phyloP scores from a whole-genome alignment of 2,797 vertebrate species.

The Lepilemur ruficaudatus region DNA sequence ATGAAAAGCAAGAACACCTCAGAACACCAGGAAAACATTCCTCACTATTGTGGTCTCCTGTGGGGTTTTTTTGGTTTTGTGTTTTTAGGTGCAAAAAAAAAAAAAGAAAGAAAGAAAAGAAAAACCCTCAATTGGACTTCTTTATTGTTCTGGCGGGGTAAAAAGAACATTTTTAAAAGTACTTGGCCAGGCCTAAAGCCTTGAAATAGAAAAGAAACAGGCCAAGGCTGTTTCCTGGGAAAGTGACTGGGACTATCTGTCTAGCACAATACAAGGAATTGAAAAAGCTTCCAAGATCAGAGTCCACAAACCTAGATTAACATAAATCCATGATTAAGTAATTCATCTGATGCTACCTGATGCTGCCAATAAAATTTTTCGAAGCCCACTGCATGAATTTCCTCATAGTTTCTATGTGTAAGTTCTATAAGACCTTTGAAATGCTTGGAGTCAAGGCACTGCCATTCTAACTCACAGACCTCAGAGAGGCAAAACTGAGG shows the following conservation, averaged over 20 bases:
- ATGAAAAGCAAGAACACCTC: neutral
- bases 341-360: neutral
- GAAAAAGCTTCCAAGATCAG: neutral
- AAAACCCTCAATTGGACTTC: neutral
- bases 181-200: neutral
- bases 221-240: neutral
- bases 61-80: neutral
- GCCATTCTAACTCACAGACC: conserved; percentile 5
- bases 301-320: neutral
- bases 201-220: conserved; percentile 34
- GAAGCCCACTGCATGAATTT: conserved; percentile 3
- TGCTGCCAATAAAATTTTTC: neutral
- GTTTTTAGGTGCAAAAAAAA: neutral
- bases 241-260: neutral
- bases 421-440: neutral
- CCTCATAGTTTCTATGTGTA: neutral
- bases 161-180: conserved; percentile 33
- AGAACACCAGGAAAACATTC: neutral
- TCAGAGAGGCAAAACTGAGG: neutral
- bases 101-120: neutral
- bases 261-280: neutral
- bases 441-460: neutral
- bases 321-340: neutral
- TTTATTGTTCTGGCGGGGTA: neutral
- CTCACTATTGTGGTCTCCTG: neutral